Evolutionary conservation across 2,113 vertebrate species (phyloP), one percentile per base, ranked within the genome.

Genomic region (Sitta europaea): DNA sequence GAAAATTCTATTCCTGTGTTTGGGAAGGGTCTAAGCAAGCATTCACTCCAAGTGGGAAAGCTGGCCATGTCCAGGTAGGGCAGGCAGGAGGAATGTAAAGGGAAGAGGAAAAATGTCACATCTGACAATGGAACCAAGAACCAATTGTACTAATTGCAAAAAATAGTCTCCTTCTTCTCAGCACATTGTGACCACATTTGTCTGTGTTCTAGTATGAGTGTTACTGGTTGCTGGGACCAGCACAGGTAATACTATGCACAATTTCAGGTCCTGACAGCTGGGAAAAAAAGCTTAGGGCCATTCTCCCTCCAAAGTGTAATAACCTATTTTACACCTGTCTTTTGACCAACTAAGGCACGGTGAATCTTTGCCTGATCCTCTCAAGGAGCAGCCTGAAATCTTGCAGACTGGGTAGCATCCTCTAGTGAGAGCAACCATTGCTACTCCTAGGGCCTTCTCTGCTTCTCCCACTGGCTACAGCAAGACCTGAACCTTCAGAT

Each of bases 41-140:
- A 14, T 67, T 88, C 50, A 78, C 43, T 67, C 55, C 51, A n/a
- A 71, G 48, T n/a, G 79, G 73, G 80, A 82, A 96, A 93, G 66
- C 84, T 96, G 93, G 59, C 73, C 16, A 13, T 75, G 35, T 40
- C 45, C 53, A 72, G 40, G 36, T 11, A 31, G 57, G 73, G 47
- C 2, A 1, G 72, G 54, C 80, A 86, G 73, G 45, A 77, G 48
- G 47, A 86, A 92, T 66, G 54, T 72, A 33, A 48, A 71, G 62
- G 63, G 59, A 36, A 75, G 61, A 88, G 85, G 82, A 94, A 91
- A 97, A 96, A 89, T 77, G 85, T 67, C 78, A 74, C 74, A 48
- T 68, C 54, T 81, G 29, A 33, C n/a, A 62, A 14, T 2, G 86
- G 61, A 94, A 67, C 51, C 83, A 81, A 96, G 68, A 54, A 84